A percentile compares a stretch with the other conserved stretches of the same genome.
phyloP scores from a whole-genome alignment of 1,140 invertebrate genomes.

The Maniola jurtina region DNA sequence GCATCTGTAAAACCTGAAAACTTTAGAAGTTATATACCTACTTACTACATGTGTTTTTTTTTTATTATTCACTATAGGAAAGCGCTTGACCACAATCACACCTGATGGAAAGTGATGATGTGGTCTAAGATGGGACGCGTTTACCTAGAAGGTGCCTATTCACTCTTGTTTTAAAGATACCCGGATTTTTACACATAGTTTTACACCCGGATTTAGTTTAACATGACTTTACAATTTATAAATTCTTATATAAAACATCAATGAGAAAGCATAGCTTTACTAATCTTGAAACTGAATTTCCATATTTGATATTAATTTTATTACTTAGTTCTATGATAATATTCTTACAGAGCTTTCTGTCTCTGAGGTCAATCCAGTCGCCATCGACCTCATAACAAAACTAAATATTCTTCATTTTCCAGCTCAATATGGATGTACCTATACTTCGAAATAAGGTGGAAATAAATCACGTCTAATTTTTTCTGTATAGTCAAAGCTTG shows the following conservation, averaged over 20 bases:
- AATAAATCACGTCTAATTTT: conserved; percentile 28
- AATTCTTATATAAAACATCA: no score
- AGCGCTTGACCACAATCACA: no score
- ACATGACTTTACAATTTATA: no score
- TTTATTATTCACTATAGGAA: not conserved
- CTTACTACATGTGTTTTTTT: not conserved
- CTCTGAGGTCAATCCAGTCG: conserved; percentile 56
- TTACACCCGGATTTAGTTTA: no score
- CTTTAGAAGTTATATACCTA: not conserved
- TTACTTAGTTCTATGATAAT: conserved; percentile 65
- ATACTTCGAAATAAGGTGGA: conserved; percentile 42
- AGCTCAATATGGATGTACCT: conserved; percentile 39
- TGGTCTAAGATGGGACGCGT: no score
- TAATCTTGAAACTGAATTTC: conserved; percentile 28
- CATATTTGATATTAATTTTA: conserved; percentile 64
- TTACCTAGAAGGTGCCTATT: no score
- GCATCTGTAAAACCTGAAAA: not conserved
- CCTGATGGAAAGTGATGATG: no score
- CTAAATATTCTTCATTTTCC: conserved; percentile 39
- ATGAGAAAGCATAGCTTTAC: not conserved
- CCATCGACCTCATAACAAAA: conserved; percentile 37
- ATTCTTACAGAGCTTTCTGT: conserved; percentile 69
- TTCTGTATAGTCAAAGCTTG: conserved; percentile 34
- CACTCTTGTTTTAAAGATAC: no score
- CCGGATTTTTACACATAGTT: no score